These are phyloP conservation scores for Plestiodon gilberti DNA, from an alignment of 2,113 vertebrate genomes.

Conservation along the genomic window DNA sequence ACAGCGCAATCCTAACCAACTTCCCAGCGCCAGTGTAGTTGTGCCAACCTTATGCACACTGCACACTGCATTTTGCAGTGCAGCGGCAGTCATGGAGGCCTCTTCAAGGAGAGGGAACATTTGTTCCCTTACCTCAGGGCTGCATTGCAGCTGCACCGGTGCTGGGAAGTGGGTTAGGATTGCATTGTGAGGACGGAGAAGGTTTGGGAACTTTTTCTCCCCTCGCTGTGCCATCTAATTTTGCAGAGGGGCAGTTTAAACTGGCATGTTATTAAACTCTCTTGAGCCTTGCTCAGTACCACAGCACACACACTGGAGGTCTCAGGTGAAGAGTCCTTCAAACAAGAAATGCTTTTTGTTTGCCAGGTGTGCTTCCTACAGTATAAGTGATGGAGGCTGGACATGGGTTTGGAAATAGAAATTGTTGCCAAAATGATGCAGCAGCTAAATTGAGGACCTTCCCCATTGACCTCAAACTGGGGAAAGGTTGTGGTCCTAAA, in stretches of 20 bases:
- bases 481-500: too few relatives aligned
- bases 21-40: fast-evolving
- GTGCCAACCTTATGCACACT: too few relatives aligned
- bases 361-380: slow-evolving; percentile 3
- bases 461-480: too few relatives aligned
- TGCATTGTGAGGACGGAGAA: not conserved
- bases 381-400: not conserved
- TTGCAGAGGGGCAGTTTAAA: slow-evolving; percentile 10
- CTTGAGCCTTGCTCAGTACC: slow-evolving; percentile 33
- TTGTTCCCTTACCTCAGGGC: too few relatives aligned
- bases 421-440: not conserved
- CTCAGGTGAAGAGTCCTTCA: slow-evolving; percentile 8
- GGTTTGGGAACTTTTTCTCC: not conserved
- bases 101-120: too few relatives aligned
- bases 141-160: too few relatives aligned
- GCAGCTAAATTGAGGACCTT: not conserved
- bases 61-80: too few relatives aligned
- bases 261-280: slow-evolving; percentile 23
- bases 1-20: too few relatives aligned
- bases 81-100: too few relatives aligned
- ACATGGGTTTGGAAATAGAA: not conserved
- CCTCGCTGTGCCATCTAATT: not conserved
- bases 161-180: too few relatives aligned
- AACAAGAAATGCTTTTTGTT: slow-evolving; percentile 42
- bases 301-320: slow-evolving; percentile 17